Evolutionary conservation across 1,140 invertebrate genomes (phyloP), one percentile per base, ranked within the genome.

Genomic region (Protaetia brevitarsis): DNA sequence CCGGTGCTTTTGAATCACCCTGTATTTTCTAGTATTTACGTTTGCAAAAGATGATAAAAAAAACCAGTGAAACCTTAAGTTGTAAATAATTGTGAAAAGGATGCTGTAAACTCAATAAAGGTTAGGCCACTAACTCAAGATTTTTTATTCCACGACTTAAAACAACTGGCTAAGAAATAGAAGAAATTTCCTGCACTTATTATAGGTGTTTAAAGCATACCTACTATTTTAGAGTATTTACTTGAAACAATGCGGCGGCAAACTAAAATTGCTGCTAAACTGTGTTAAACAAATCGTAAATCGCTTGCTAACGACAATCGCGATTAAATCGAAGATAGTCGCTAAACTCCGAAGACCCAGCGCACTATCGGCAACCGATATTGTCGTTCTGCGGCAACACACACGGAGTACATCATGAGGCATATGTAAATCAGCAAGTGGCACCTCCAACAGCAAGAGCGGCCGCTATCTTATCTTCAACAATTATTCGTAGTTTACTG

Each of bases 401-500:
- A 59, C 27, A 29, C 57, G 57, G 26, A 59, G 27, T 28, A 59
- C 27, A 59, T 59, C 26, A 59, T 59, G 57, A 59, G 26, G 26
- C 57, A 65, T 71, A 72, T 71, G 69, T 69, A 71, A 71, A 70
- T 71, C 71, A 69, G 67, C 41, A 67, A 65, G 61, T 72, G 71
- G 65, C 71, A 72, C 71, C 71, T 71, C 66, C 19, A 51, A 51
- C 41, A 51, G 41, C 41, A 51, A 19, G 19, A 51, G 41, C 69
- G 64, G 69, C 66, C 67, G 67, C 69, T 72, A 72, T 73, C 72
- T 73, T 73, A 73, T 73, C 72, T 70, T 30, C 64, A 71, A 73
- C 72, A 73, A 73, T 73, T 73, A 73, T 73, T 73, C 65, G 71
- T 71, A 71, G 66, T 73, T 73, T 73, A 73, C 69, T 71, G 65